Evolutionary conservation across 2,797 vertebrate genomes (phyloP).

Genomic region (Potorous gilbertii): DNA sequence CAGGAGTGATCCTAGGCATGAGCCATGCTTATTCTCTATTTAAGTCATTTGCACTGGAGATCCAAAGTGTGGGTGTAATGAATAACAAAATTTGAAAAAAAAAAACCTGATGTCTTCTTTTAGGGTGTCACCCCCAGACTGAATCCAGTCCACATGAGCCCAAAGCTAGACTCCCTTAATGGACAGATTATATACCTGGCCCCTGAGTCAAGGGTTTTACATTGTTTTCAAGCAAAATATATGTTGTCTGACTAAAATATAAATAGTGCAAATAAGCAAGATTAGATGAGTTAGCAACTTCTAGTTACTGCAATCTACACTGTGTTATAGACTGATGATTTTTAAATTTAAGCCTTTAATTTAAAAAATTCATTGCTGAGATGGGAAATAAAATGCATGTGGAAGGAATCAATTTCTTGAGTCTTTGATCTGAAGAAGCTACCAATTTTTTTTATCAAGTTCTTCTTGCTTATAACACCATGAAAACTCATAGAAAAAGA

Average conservation of each 20-base stretch:
- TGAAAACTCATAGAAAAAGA: background rate
- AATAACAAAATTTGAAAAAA: background rate
- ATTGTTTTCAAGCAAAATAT: background rate
- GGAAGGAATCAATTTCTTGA: background rate
- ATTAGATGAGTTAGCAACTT: background rate
- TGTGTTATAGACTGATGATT: background rate
- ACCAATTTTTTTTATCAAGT: background rate
- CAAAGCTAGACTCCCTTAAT: background rate
- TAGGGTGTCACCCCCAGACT: background rate
- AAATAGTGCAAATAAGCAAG: background rate
- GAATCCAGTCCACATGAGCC: background rate
- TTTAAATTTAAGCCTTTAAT: background rate
- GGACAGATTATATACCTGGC: background rate
- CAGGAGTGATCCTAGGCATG: background rate
- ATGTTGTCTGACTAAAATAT: background rate
- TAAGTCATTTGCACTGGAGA: background rate
- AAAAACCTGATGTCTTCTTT: background rate
- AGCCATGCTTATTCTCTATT: background rate
- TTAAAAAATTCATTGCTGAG: background rate
- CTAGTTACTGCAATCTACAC: background rate
- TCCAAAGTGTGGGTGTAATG: background rate
- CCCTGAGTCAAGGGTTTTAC: background rate
- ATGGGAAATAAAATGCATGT: fast-evolving
- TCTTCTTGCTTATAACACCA: background rate
- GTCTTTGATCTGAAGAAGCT: background rate